Conservation (phyloP, 2,797 vertebrate species). For the Pelobates cultripes region DNA sequence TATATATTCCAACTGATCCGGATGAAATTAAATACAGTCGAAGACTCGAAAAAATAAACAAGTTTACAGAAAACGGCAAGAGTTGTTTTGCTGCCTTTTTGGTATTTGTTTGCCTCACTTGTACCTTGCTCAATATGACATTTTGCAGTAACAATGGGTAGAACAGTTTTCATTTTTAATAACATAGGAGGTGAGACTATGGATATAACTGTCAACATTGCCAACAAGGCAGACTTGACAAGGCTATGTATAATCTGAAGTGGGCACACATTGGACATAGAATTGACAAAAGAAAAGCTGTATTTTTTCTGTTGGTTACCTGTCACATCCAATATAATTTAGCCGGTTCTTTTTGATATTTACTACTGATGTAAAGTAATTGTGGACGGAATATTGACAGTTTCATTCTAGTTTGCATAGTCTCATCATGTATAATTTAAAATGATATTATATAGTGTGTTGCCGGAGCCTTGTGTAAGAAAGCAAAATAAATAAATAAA, state of each 20-base stretch:
- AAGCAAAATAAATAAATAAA: constrained; percentile 8
- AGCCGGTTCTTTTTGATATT: constrained; percentile 45
- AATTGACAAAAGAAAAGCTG: constrained; percentile 50
- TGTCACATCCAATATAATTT: constrained; percentile 54
- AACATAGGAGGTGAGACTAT: constrained; percentile 41
- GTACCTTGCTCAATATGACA: constrained; percentile 39
- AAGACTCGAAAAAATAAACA: not conserved
- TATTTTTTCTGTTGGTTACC: constrained; percentile 45
- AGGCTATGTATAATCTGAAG: constrained; percentile 26
- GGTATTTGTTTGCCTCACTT: constrained; percentile 40
- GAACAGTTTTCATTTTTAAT: constrained; percentile 56
- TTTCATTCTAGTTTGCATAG: constrained; percentile 43
- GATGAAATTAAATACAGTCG: no score
- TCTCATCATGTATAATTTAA: constrained; percentile 55
- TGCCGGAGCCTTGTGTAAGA: constrained; percentile 16
- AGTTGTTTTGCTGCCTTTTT: constrained; percentile 36
- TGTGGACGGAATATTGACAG: constrained; percentile 41
- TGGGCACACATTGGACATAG: constrained; percentile 54
- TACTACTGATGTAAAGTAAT: constrained; percentile 47
- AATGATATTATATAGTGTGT: constrained; percentile 33
- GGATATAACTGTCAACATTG: constrained; percentile 51
- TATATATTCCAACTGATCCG: no score
- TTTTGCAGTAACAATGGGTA: constrained; percentile 51
- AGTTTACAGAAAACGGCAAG: constrained; percentile 21
- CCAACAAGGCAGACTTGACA: constrained; percentile 48